Conservation (phyloP, 1,140 invertebrate genomes). For the Aphidius ervi region DNA sequence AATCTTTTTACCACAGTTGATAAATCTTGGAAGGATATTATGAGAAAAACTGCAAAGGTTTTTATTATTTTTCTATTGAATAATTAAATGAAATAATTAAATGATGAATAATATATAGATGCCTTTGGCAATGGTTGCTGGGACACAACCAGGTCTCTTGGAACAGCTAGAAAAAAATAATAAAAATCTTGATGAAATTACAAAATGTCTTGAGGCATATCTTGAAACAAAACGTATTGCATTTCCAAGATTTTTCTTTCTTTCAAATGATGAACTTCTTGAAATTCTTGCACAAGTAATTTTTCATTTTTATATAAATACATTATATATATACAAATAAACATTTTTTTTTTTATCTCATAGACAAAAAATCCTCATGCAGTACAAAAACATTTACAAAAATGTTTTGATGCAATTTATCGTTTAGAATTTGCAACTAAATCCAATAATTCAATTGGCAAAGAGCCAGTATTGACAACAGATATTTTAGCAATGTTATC, state of each 20-base stretch:
- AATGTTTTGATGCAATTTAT: conserved; percentile 84
- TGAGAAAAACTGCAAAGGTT: conserved; percentile 68
- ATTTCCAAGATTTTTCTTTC: conserved; percentile 83
- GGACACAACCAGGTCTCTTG: conserved; percentile 63
- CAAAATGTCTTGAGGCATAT: conserved; percentile 79
- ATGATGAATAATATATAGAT: conserved; percentile 47
- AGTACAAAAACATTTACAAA: conserved; percentile 82
- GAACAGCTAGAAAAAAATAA: conserved; percentile 73
- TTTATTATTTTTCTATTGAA: too few species aligned
- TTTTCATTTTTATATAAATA: neutral
- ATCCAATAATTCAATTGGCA: conserved; percentile 24
- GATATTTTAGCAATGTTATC: conserved; percentile 84
- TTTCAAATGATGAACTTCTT: conserved; percentile 83
- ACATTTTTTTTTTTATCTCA: neutral
- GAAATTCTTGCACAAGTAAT: conserved; percentile 68
- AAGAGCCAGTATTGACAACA: conserved; percentile 57
- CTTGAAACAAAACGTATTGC: conserved; percentile 77
- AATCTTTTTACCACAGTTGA: conserved; percentile 80
- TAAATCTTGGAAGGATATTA: conserved; percentile 82
- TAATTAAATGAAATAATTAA: neutral
- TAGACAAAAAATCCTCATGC: conserved; percentile 79
- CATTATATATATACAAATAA: too few species aligned
- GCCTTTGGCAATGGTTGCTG: conserved; percentile 66
- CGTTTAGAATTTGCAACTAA: conserved; percentile 67
- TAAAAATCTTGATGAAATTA: conserved; percentile 71